A percentile compares a stretch with the other conserved stretches of the same genome.
Conservation (phyloP, 2,113 vertebrate genomes). For the Hassar affinis region DNA sequence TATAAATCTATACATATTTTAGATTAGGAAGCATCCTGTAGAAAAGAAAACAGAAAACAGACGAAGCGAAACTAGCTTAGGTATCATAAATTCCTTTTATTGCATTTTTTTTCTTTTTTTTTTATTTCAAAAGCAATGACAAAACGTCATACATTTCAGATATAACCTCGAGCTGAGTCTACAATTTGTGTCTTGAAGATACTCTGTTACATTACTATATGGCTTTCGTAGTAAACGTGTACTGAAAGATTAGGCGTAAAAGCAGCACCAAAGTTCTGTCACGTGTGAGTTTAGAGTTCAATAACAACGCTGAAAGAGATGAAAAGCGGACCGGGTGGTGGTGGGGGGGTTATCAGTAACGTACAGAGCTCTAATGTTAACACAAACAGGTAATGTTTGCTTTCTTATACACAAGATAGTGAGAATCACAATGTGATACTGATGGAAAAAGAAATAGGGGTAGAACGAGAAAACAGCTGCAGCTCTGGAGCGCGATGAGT, state of each 20-base stretch:
- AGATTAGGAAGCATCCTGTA: background rate
- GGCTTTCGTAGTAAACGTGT: constrained; percentile 33
- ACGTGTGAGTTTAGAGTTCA: constrained; percentile 6
- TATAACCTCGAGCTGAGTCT: constrained; percentile 3
- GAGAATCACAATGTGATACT: background rate
- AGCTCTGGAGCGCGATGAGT: background rate
- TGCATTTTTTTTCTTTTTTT: constrained; percentile 26
- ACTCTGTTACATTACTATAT: constrained; percentile 5
- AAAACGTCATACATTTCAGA: constrained; percentile 8
- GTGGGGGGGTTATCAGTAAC: background rate
- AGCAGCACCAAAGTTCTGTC: constrained; percentile 31
- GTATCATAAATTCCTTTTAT: constrained; percentile 24
- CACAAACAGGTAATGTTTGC: constrained; percentile 25
- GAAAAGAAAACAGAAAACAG: no score
- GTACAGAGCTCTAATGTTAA: constrained; percentile 1
- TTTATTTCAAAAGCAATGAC: constrained; percentile 11
- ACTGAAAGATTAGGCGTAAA: constrained; percentile 29
- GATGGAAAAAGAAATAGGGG: background rate
- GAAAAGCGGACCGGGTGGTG: background rate
- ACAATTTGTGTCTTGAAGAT: constrained; percentile 23
- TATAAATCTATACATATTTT: background rate
- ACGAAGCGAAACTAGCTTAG: background rate
- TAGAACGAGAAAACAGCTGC: background rate
- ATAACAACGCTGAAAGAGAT: constrained; percentile 1
- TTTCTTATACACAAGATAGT: constrained; percentile 12